Conservation (phyloP, 2,113 vertebrate species). For the Emydocephalus ijimae region DNA sequence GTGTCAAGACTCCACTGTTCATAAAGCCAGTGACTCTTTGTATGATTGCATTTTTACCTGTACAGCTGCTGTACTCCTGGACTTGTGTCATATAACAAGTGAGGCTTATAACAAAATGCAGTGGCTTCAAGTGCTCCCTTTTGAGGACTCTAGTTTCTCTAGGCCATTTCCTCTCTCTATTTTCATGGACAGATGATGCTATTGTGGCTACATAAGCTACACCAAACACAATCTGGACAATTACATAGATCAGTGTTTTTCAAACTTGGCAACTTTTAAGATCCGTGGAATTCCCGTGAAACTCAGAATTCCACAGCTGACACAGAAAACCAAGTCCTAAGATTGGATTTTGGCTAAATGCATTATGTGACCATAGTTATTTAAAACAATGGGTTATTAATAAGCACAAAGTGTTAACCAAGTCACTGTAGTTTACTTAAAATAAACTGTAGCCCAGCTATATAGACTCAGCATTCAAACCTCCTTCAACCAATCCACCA, state of each 20-base stretch:
- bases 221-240: constrained; percentile 6
- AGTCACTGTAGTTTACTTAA: background rate
- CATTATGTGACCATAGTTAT: background rate
- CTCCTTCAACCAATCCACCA: no score
- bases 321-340: background rate
- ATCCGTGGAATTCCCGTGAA: background rate
- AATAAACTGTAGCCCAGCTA: background rate
- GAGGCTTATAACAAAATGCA: background rate
- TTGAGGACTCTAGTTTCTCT: background rate
- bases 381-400: background rate
- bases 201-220: background rate
- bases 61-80: constrained; percentile 51
- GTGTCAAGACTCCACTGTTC: constrained; percentile 63
- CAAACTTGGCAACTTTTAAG: background rate
- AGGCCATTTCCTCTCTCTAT: background rate
- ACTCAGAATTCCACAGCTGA: background rate
- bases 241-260: background rate
- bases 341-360: background rate
- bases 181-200: background rate
- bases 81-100: constrained; percentile 42
- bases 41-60: constrained; percentile 67
- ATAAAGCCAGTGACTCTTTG: constrained; percentile 58
- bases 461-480: background rate
- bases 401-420: background rate
- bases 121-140: background rate